Conservation (phyloP, 1,140 invertebrate genomes). For the Rhopalosiphum padi region DNA sequence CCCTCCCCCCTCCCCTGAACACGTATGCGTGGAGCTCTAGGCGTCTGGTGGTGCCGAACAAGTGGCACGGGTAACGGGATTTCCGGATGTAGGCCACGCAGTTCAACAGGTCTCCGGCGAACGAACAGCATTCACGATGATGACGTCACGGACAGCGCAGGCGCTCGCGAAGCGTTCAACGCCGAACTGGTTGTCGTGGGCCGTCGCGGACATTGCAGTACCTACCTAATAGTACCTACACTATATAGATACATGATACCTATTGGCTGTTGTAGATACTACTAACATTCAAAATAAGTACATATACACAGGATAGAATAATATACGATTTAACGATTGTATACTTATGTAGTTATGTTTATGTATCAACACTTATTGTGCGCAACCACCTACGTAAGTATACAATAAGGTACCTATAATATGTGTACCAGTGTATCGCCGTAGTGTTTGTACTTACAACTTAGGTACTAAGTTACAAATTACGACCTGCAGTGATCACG, state of each 20-base stretch:
- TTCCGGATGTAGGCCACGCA: slow-evolving; percentile 46
- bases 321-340: neutral
- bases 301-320: too few species aligned
- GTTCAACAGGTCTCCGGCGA: neutral
- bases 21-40: neutral
- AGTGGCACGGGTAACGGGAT: slow-evolving; percentile 54
- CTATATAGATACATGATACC: too few species aligned
- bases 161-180: neutral
- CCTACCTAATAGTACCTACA: too few species aligned
- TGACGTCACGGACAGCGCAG: slow-evolving; percentile 18
- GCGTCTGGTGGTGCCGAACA: slow-evolving; percentile 28
- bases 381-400: too few species aligned
- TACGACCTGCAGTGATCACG: too few species aligned
- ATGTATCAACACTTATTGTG: too few species aligned
- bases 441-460: too few species aligned
- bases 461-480: too few species aligned
- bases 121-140: slow-evolving; percentile 20
- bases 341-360: too few species aligned
- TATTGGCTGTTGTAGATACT: too few species aligned
- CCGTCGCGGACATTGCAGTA: neutral
- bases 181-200: slow-evolving; percentile 33
- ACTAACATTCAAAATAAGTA: too few species aligned
- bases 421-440: too few species aligned
- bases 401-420: neutral
- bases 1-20: neutral